Base-by-base conservation (phyloP, 35 echinoderm and acorn worm species). In the Amphiura filiformis region DNA sequence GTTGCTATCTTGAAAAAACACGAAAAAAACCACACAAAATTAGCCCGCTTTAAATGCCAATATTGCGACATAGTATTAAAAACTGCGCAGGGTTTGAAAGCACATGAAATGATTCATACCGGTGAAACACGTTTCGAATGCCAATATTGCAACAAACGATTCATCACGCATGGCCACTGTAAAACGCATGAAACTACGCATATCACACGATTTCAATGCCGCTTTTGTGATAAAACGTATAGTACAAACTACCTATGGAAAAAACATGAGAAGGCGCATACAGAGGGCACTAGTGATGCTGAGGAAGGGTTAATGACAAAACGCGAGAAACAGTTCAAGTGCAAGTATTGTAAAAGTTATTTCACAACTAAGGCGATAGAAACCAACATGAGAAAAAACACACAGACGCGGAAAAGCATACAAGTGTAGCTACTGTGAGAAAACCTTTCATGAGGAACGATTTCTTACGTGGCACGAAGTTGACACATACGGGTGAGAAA, bases 401-500 rank as follows among this genome's bases (percentile, higher is more conserved):
- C 44, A 52, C 44, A 52, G 44, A 52, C 7, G 44, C 7, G 44
- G 20, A 52, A 20, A 52, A 52, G 7, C 20, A n/a, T n/a, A 11
- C 20, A 52, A 52, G 20, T 52, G 44, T 52, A 7, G 20, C 7
- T 52, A 11, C 20, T 52, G 44, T 20, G 44, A 52, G 44, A 52
- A 52, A 52, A 52, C 44, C 7, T 52, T 52, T 52, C 20, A 52
- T 52, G 44, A 7, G 20, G 20, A 52, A 52, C 7, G 44, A 52
- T 52, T 52, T 20, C 20, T 52, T 7, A 20, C 7, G 7, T 52
- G 44, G 78, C 95, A 97, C 83, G 91, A n/a, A 89, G 89, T 89
- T 92, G 7, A 94, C 90, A 18, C 95, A 97, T 64, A 88, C 95
- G 0, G 95, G 95, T 2, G 92, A 94, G 57, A 79, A 92, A 31